Evolutionary conservation across 2,113 vertebrate genomes (phyloP).

Genomic region (Clupea harengus): DNA sequence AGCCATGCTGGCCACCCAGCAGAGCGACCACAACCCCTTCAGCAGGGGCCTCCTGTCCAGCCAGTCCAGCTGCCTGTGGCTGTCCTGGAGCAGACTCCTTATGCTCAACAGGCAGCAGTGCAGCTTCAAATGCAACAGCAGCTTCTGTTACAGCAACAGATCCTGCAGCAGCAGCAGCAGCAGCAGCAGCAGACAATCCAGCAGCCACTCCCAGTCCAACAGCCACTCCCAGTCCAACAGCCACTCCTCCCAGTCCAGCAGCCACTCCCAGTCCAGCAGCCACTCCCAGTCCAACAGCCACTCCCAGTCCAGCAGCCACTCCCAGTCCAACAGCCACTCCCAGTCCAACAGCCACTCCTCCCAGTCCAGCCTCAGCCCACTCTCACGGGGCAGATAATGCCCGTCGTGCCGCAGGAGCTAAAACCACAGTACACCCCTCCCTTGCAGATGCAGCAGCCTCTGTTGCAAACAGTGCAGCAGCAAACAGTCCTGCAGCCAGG

Average conservation of each 20-base stretch:
- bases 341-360: not conserved
- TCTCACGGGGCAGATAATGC: constrained; percentile 43
- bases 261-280: too few relatives aligned
- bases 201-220: constrained; percentile 43
- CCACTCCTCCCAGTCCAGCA: constrained; percentile 22
- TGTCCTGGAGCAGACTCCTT: constrained; percentile 23
- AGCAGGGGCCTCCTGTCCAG: constrained; percentile 32
- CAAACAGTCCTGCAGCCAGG: not conserved
- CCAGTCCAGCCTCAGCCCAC: constrained; percentile 29
- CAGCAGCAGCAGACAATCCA: constrained; percentile 51
- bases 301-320: too few relatives aligned
- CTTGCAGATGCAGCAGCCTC: constrained; percentile 43
- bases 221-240: constrained; percentile 10
- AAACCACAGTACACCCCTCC: constrained; percentile 48
- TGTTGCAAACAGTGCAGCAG: not conserved
- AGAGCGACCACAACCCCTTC: constrained; percentile 18
- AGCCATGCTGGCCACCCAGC: constrained; percentile 32
- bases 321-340: too few relatives aligned
- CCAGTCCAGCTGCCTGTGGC: constrained; percentile 17
- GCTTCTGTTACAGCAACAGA: constrained; percentile 46
- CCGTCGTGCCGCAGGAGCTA: constrained; percentile 20
- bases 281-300: too few relatives aligned
- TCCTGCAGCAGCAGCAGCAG: constrained; percentile 56
- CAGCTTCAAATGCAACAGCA: constrained; percentile 49
- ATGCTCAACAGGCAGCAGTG: constrained; percentile 34